A percentile compares a stretch with the other conserved stretches of the same genome.
Evolutionary conservation across 2,888 invertebrate species (phyloP).

Genomic region (Lissonota sp.): DNA sequence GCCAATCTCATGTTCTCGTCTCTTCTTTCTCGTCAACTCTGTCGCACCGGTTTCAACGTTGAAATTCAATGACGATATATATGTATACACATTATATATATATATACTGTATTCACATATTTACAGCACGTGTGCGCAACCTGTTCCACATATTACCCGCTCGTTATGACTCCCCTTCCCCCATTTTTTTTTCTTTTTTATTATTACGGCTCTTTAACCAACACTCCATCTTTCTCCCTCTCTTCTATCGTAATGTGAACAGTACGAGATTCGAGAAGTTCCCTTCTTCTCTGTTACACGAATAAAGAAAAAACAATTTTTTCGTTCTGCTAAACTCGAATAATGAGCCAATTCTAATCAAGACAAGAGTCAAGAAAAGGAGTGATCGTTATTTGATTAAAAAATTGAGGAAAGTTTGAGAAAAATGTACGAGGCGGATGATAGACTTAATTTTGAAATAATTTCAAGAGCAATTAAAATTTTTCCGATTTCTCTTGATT

Average conservation of each 20-base stretch:
- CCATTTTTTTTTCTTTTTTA: slow-evolving; percentile 13
- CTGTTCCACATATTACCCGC: slow-evolving; percentile 61
- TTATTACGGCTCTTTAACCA: slow-evolving; percentile 19
- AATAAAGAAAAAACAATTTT: too few relatives aligned
- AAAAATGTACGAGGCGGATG: too few relatives aligned
- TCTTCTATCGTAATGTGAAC: slow-evolving; percentile 2
- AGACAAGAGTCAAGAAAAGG: too few relatives aligned
- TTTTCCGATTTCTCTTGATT: too few relatives aligned
- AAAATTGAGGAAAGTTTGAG: too few relatives aligned
- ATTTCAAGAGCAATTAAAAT: too few relatives aligned
- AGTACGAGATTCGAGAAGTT: too few relatives aligned
- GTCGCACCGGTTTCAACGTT: slow-evolving; percentile 50
- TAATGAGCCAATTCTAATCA: too few relatives aligned
- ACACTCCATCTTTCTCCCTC: not conserved
- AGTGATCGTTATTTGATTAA: too few relatives aligned
- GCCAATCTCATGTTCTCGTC: slow-evolving; percentile 1
- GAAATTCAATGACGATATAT: slow-evolving; percentile 61
- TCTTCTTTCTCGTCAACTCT: slow-evolving; percentile 26
- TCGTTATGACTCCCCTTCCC: slow-evolving; percentile 53
- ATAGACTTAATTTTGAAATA: too few relatives aligned
- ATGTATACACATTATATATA: not conserved
- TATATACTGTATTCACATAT: slow-evolving; percentile 47
- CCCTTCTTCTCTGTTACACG: too few relatives aligned
- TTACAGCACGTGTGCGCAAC: slow-evolving; percentile 63
- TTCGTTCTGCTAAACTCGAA: too few relatives aligned